These are phyloP conservation scores for Entomobrya proxima DNA, from an alignment of 2,888 invertebrate genomes.

Conservation along the genomic window DNA sequence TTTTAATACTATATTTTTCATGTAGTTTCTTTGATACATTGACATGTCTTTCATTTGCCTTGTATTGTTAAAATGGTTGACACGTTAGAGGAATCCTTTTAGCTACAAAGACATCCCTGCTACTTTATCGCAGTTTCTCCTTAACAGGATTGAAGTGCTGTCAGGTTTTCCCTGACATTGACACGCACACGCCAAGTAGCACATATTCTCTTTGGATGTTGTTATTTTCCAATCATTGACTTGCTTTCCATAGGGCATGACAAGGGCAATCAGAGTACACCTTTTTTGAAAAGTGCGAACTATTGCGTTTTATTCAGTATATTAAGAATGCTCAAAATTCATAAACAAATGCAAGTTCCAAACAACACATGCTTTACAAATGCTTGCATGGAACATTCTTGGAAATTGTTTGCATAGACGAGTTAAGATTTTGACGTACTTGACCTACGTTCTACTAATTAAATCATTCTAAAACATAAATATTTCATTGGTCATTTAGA, in stretches of 20 bases:
- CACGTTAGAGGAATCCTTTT: background rate
- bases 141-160: conserved; percentile 38
- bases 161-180: conserved; percentile 33
- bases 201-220: background rate
- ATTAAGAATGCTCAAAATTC: too few relatives aligned
- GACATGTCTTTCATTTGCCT: background rate
- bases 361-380: too few relatives aligned
- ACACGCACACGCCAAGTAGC: background rate
- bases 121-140: conserved; percentile 8
- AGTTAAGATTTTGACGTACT: too few relatives aligned
- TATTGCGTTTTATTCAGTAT: too few relatives aligned
- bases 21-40: background rate
- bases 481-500: too few relatives aligned
- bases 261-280: too few relatives aligned
- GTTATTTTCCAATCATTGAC: conserved; percentile 31
- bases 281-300: too few relatives aligned
- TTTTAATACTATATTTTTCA: conserved; percentile 13
- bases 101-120: background rate
- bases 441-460: too few relatives aligned
- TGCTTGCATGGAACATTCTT: too few relatives aligned
- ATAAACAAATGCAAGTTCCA: too few relatives aligned
- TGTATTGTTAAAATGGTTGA: background rate
- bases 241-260: background rate
- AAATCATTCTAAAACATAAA: too few relatives aligned
- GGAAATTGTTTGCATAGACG: too few relatives aligned